Conservation (phyloP, 2,888 invertebrate species). For the Poecilus cupreus region DNA sequence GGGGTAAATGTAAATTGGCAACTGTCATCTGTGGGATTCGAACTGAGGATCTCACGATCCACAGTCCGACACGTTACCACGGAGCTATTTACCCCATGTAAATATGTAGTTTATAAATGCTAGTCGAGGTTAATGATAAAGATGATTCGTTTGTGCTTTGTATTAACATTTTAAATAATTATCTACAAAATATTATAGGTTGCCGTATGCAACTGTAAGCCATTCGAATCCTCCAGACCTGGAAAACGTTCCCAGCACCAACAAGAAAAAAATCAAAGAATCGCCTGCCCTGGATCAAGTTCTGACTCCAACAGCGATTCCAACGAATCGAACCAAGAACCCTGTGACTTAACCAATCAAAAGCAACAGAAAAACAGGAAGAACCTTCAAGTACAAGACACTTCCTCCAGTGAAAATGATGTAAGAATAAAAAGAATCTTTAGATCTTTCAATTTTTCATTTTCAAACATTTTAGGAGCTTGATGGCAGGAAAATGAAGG, state of each 20-base stretch:
- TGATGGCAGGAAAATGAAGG: constrained; percentile 12
- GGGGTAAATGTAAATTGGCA: no score
- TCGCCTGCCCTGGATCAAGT: background rate
- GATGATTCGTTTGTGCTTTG: background rate
- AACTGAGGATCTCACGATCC: no score
- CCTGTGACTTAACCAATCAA: background rate
- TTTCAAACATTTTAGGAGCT: constrained; percentile 16
- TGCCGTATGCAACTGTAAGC: constrained; percentile 1
- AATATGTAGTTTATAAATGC: no score
- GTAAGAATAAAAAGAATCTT: background rate
- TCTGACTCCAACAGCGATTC: background rate
- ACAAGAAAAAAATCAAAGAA: background rate
- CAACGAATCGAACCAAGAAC: background rate
- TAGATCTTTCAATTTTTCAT: background rate
- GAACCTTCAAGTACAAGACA: constrained; percentile 21
- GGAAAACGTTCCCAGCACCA: background rate
- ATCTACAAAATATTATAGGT: no score
- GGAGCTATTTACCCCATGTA: no score
- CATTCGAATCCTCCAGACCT: background rate
- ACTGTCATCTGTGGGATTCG: no score
- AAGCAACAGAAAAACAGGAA: constrained; percentile 1
- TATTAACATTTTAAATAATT: no score
- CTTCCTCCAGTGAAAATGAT: background rate
- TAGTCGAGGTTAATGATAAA: no score
- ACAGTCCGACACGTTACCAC: no score